These are phyloP conservation scores for Macrosteles quadrilineatus DNA, from an alignment of 1,140 invertebrate species.

Conservation along the genomic window DNA sequence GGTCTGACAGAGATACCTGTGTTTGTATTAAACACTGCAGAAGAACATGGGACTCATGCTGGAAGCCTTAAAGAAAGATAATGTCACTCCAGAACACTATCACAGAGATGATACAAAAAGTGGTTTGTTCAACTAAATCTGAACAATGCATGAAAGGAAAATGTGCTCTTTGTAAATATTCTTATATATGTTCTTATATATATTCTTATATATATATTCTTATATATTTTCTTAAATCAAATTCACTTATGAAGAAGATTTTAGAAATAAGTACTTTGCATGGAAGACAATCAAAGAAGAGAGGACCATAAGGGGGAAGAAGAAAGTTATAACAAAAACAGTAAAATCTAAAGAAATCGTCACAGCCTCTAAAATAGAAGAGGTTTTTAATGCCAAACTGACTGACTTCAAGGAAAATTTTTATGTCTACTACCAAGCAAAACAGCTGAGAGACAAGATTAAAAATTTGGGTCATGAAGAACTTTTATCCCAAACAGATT, in stretches of 20 bases:
- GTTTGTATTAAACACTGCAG: background rate
- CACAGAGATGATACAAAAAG: background rate
- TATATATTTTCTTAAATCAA: background rate
- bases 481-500: conserved; percentile 29
- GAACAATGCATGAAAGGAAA: background rate
- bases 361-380: background rate
- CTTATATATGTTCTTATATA: too few species aligned
- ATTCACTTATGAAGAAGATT: background rate
- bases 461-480: background rate
- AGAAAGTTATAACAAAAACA: background rate
- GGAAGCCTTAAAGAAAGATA: background rate
- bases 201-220: too few species aligned
- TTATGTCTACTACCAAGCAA: background rate
- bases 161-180: background rate
- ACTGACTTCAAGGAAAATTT: background rate
- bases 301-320: background rate
- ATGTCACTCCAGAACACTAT: background rate
- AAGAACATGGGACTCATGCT: background rate
- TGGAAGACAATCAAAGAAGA: background rate
- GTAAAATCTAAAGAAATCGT: background rate
- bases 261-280: background rate
- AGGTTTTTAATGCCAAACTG: background rate
- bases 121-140: background rate
- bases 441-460: background rate
- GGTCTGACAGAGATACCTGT: background rate